phyloP scores from a whole-genome alignment of 2,888 invertebrate genomes.

The Antheraea assamensis region DNA sequence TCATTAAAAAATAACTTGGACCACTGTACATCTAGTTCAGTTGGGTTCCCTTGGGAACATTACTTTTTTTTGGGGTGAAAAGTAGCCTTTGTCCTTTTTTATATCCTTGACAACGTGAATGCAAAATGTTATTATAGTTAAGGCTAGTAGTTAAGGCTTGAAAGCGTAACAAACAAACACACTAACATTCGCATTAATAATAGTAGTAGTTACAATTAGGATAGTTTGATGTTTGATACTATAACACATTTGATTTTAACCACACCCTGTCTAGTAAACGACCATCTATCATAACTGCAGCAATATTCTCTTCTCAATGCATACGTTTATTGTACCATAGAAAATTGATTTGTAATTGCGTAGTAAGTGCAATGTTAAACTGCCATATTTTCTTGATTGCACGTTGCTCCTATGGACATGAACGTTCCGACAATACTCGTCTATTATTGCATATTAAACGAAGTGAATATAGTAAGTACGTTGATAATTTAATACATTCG shows the following conservation, averaged over 20 bases:
- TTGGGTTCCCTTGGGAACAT: no score
- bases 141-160: no score
- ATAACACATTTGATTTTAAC: slow-evolving; percentile 4
- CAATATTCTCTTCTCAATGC: slow-evolving; percentile 46
- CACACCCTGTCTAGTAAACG: slow-evolving; percentile 39
- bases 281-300: slow-evolving; percentile 39
- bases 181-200: no score
- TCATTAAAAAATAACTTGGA: no score
- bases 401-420: slow-evolving; percentile 44
- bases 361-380: slow-evolving; percentile 63
- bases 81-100: no score
- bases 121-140: no score
- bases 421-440: slow-evolving; percentile 33
- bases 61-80: no score
- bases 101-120: no score
- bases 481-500: slow-evolving; percentile 56
- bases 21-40: no score
- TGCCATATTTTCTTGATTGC: slow-evolving; percentile 63
- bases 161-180: no score
- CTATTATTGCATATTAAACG: slow-evolving; percentile 72
- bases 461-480: slow-evolving; percentile 52
- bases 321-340: slow-evolving; percentile 55
- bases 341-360: slow-evolving; percentile 76
- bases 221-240: not conserved
- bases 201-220: not conserved